Conservation (phyloP, 2,888 invertebrate genomes). For the Hirudinaria manillensis region DNA sequence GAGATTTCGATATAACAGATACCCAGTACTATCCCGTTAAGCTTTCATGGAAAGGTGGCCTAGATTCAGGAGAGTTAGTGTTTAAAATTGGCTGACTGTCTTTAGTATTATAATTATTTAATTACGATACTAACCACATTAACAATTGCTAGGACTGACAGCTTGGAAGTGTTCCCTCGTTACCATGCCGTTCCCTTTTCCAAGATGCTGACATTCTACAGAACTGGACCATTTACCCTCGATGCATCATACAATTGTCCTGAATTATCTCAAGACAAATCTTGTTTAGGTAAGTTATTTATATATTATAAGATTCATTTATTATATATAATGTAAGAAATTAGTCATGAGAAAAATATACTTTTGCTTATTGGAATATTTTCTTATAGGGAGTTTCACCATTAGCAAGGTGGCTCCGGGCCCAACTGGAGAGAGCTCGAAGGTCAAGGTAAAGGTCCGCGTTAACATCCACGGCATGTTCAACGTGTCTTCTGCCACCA, state of each 20-base stretch:
- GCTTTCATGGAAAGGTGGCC: conserved; percentile 54
- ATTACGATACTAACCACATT: neutral
- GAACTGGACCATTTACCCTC: conserved; percentile 79
- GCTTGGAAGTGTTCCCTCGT: conserved; percentile 74
- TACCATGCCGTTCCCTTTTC: conserved; percentile 85
- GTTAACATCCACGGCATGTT: conserved; percentile 89
- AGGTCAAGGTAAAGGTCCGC: conserved; percentile 85
- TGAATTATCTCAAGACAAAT: conserved; percentile 66
- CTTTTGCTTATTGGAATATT: neutral
- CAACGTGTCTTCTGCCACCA: conserved; percentile 74
- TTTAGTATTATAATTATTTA: neutral
- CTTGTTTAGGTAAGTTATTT: conserved; percentile 44
- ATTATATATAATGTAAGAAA: neutral
- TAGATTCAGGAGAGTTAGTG: conserved; percentile 55
- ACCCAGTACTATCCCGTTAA: conserved; percentile 76
- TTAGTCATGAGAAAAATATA: neutral
- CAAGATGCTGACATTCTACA: conserved; percentile 85
- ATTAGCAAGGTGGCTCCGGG: conserved; percentile 67
- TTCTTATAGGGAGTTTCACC: conserved; percentile 50
- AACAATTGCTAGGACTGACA: conserved; percentile 1
- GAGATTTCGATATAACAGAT: conserved; percentile 89
- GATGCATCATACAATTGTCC: conserved; percentile 71
- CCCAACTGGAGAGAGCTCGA: conserved; percentile 81
- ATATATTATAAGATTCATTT: too few species aligned
- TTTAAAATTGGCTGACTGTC: neutral